Evolutionary conservation across 2,113 vertebrate genomes (phyloP), one percentile per base, ranked within the genome.

Genomic region (Heterotis niloticus): DNA sequence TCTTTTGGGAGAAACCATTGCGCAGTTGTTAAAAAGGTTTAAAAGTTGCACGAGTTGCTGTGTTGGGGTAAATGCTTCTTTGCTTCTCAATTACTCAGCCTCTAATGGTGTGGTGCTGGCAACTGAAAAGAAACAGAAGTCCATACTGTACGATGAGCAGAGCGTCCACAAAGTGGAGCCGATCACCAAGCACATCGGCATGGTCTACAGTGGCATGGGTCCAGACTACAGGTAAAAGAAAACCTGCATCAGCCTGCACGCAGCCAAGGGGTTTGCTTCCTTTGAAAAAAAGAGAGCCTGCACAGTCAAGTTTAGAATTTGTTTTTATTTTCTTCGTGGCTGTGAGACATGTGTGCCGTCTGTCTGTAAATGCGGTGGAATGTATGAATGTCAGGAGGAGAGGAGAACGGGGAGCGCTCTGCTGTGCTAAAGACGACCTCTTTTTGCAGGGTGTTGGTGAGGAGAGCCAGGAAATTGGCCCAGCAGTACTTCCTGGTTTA

Each of bases 141-240:
- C 98, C 26, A 97, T 99, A 78, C 92, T 99, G 81, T 99, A 99
- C 67, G 97, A 99, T 86, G 97, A 99, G 83, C 95, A 96, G 86
- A 99, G 98, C 64, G 97, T 98, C 76, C 97, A 99, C 86, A 99
- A 99, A 93, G 96, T 99, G 88, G 98, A 99, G 84, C 93, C 96
- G 24, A 97, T 99, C 88, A 99, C 98, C 80, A 99, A 98, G 87
- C 97, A 99, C 75, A 98, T 98, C 88, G 98, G 98, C 76, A 94
- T 99, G 94, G 96, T 99, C 76, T 99, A 99, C 85, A 99, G 98
- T 14, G 98, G 98, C 72, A 99, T 99, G 98, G 98, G 98, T 64
- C 98, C 98, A 34, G 98, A 99, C 88, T 99, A 99, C 93, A 98
- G 98, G 97, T 99, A 89, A 75, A 44, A 2, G 2, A 7, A 44